Evolutionary conservation across 2,888 invertebrate genomes (phyloP).

Genomic region (Mechanitis mazaeus): DNA sequence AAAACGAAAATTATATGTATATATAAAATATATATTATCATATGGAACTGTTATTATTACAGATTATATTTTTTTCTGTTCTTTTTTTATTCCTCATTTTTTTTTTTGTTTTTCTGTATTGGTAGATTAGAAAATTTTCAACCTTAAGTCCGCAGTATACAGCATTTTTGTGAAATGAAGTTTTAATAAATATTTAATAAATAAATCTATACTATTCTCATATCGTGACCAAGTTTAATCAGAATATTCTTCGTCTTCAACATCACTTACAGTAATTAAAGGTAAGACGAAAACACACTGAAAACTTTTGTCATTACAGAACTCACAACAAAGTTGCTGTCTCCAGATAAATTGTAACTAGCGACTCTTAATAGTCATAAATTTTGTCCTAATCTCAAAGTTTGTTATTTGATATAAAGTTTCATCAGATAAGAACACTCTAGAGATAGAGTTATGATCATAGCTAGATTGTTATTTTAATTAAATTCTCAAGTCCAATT

Average conservation of each 20-base stretch:
- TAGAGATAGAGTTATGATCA: background rate
- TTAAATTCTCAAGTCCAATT: background rate
- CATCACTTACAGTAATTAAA: constrained; percentile 20
- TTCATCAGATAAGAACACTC: constrained; percentile 4
- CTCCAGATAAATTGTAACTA: constrained; percentile 21
- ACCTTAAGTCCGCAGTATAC: too few relatives aligned
- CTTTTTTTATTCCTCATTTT: too few relatives aligned
- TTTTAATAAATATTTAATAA: too few relatives aligned
- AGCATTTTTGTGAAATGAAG: too few relatives aligned
- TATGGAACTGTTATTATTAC: too few relatives aligned
- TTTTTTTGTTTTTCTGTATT: too few relatives aligned
- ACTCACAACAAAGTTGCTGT: constrained; percentile 29
- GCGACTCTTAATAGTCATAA: constrained; percentile 15
- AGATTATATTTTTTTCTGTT: too few relatives aligned
- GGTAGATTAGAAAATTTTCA: too few relatives aligned
- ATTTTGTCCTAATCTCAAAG: constrained; percentile 9
- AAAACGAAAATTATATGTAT: too few relatives aligned
- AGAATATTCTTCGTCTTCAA: constrained; percentile 14
- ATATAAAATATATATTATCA: too few relatives aligned
- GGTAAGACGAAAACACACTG: constrained; percentile 21
- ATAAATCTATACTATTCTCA: too few relatives aligned
- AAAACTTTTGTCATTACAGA: constrained; percentile 32
- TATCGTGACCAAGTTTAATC: too few relatives aligned
- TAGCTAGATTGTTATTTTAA: background rate
- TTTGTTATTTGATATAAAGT: constrained; percentile 5